Evolutionary conservation across 2,888 invertebrate genomes (phyloP).

Genomic region (Halictus ligatus): DNA sequence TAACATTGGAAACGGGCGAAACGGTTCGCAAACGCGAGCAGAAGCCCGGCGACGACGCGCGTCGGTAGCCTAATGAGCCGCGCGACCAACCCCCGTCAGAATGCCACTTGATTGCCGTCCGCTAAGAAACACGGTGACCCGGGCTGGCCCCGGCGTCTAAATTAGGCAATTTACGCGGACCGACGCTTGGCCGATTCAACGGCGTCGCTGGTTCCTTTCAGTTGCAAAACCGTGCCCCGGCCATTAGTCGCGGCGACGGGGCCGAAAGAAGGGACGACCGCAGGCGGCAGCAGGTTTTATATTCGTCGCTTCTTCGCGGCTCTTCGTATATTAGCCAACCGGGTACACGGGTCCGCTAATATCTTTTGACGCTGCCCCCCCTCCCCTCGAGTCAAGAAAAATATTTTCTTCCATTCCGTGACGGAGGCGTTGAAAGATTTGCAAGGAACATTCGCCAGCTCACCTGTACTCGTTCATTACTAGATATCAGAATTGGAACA

Average conservation of each 20-base stretch:
- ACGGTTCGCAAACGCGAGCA: background rate
- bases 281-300: constrained; percentile 65
- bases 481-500: background rate
- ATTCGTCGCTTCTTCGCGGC: constrained; percentile 65
- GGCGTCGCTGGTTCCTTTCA: constrained; percentile 61
- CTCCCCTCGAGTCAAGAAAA: constrained; percentile 27
- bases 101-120: constrained; percentile 49
- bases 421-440: constrained; percentile 59
- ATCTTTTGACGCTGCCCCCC: constrained; percentile 59
- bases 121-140: constrained; percentile 70
- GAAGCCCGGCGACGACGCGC: background rate
- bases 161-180: constrained; percentile 78
- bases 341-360: constrained; percentile 57
- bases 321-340: constrained; percentile 60
- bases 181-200: constrained; percentile 60
- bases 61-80: constrained; percentile 66
- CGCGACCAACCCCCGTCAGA: constrained; percentile 34
- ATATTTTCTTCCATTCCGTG: constrained; percentile 58
- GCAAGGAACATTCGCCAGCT: constrained; percentile 18
- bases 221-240: constrained; percentile 64
- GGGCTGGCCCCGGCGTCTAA: constrained; percentile 73
- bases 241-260: constrained; percentile 65
- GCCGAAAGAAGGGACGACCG: constrained; percentile 55
- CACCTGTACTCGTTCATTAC: background rate
- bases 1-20: constrained; percentile 28